Evolutionary conservation across 2,113 vertebrate genomes (phyloP).

Genomic region (Sylvicapra grimmia): DNA sequence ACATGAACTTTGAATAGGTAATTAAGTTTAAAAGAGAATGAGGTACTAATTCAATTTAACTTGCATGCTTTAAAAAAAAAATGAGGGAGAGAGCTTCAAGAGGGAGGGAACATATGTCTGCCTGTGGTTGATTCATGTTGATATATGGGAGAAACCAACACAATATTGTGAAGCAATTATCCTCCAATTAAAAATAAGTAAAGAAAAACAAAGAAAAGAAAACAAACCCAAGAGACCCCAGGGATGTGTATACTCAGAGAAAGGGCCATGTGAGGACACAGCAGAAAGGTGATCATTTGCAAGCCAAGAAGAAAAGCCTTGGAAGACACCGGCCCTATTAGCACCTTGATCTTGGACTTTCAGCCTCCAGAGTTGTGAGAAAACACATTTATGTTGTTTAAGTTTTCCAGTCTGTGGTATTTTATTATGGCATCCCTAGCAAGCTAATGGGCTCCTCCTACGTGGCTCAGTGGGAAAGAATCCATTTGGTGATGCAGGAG

Average conservation of each 20-base stretch:
- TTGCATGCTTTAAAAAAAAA: neutral
- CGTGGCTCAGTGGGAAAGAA: neutral
- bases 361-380: neutral
- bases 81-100: neutral
- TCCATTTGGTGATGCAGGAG: neutral
- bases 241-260: too few species aligned
- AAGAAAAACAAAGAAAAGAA: neutral
- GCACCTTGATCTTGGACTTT: neutral
- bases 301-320: neutral
- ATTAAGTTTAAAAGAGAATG: neutral
- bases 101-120: neutral
- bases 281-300: neutral
- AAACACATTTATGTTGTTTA: neutral
- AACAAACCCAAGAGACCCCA: neutral
- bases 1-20: neutral
- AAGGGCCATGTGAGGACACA: neutral
- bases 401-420: neutral
- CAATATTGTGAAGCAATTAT: neutral
- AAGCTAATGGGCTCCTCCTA: neutral
- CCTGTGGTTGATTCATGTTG: neutral
- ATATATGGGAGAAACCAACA: neutral
- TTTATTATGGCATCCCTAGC: neutral
- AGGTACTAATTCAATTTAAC: neutral
- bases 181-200: neutral
- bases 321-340: neutral